phyloP scores from a whole-genome alignment of 2,113 vertebrate species.

The Pseudopodoces humilis region DNA sequence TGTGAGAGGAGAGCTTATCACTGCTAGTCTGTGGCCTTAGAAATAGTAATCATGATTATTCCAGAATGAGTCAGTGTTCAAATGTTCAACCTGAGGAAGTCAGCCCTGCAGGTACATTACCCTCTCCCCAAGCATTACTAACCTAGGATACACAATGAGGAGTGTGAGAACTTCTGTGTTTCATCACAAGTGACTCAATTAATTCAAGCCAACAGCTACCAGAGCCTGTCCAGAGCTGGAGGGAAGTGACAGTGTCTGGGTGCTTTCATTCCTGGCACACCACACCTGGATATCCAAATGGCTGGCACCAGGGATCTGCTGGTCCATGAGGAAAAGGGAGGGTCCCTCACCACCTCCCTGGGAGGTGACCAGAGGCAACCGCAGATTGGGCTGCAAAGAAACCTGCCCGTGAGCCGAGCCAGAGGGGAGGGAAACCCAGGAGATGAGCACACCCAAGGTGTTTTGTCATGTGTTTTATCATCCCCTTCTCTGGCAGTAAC shows the following conservation, averaged over 20 bases:
- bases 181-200: not conserved
- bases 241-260: not conserved
- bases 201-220: not conserved
- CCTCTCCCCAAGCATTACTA: not conserved
- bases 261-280: not conserved
- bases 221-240: not conserved
- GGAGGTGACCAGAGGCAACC: not conserved
- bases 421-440: not conserved
- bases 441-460: fast-evolving
- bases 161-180: not conserved
- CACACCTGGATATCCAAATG: not conserved
- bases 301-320: not conserved
- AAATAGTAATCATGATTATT: not conserved
- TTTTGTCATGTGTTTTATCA: not conserved
- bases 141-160: not conserved
- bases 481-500: not conserved
- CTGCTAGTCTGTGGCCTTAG: not conserved
- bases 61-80: not conserved
- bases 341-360: not conserved
- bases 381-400: not conserved
- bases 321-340: not conserved
- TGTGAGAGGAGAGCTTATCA: not conserved
- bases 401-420: not conserved
- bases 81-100: not conserved
- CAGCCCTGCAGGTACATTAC: not conserved